Base-by-base conservation (phyloP, 2,888 invertebrate genomes). In the Polydrusus cervinus region DNA sequence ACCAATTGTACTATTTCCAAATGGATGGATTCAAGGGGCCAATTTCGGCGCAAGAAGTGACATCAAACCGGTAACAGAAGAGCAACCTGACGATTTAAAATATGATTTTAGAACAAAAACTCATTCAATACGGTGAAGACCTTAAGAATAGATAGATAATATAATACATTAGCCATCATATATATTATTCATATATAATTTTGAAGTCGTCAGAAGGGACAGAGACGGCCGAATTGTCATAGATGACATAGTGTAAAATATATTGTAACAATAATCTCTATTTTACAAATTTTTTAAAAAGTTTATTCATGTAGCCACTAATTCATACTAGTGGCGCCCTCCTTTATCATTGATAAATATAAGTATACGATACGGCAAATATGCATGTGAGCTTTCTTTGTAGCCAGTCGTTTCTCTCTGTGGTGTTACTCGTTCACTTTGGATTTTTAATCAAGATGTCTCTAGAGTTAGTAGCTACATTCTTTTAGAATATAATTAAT, bases 41-140 rank as follows among this genome's bases (percentile, higher is more conserved):
- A 72, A 75, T 43, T 14, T 61, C 8, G 65, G 18, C 13, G 53
- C 53, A 60, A 60, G 38, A 16, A 80, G 80, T 45, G 82, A 84
- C 68, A 76, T 85, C 55, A 86, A 86, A 82, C 86, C 86, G 79
- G 85, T 86, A 79, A 83, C 80, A 10, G 86, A 86, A 78, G 81
- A 84, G 70, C 85, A 83, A 72, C 83, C 85, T 68, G 85, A 81
- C 69, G 86, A 86, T 79, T 76, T 86, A 18, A 85, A 85, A 78
- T 86, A 86, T 78, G 86, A 86, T 81, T 86, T 86, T 80, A 82
- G 85, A 78, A 86, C 86, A 60, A 84, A 84, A 78, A 85, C 82
- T 11, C 86, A 86, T 79, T 84, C 82, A 14, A 57, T 82, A 40
- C 72, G 80, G 78, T 70, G 62, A 55, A n/a, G 14, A 43, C 14